These are phyloP conservation scores for Lysandra bellargus DNA, from an alignment of 2,888 invertebrate species.

Conservation along the genomic window DNA sequence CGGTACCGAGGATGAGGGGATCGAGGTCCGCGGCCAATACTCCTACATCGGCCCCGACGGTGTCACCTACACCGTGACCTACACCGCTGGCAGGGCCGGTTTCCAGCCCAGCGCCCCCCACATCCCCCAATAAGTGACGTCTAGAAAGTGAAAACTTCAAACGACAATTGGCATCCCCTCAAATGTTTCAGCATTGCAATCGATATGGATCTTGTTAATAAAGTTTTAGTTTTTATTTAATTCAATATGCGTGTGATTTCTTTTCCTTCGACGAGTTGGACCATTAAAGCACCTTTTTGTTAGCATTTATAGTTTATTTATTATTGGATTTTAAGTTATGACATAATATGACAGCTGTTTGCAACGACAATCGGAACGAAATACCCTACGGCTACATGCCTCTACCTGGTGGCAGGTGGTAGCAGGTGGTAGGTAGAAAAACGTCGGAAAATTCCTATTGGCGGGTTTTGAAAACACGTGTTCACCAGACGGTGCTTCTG, in stretches of 20 bases:
- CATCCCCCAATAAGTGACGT: constrained; percentile 48
- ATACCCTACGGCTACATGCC: background rate
- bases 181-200: constrained; percentile 22
- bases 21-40: constrained; percentile 58
- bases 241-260: background rate
- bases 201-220: constrained; percentile 24
- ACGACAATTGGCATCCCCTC: background rate
- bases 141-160: constrained; percentile 4
- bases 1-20: constrained; percentile 56
- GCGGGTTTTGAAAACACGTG: no score
- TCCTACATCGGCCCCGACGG: constrained; percentile 70
- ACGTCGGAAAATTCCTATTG: background rate
- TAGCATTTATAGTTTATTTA: background rate
- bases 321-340: background rate
- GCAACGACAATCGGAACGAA: no score
- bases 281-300: background rate
- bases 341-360: no score
- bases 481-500: no score
- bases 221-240: constrained; percentile 22
- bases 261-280: background rate
- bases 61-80: constrained; percentile 66
- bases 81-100: constrained; percentile 77
- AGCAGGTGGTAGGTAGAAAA: background rate
- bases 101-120: constrained; percentile 73
- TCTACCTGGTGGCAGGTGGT: background rate